A percentile compares a stretch with the other conserved stretches of the same genome.
These are phyloP conservation scores for Zoanthus sansibaricus DNA, from an alignment of 92 coral and sea anemone genomes.

Conservation along the genomic window DNA sequence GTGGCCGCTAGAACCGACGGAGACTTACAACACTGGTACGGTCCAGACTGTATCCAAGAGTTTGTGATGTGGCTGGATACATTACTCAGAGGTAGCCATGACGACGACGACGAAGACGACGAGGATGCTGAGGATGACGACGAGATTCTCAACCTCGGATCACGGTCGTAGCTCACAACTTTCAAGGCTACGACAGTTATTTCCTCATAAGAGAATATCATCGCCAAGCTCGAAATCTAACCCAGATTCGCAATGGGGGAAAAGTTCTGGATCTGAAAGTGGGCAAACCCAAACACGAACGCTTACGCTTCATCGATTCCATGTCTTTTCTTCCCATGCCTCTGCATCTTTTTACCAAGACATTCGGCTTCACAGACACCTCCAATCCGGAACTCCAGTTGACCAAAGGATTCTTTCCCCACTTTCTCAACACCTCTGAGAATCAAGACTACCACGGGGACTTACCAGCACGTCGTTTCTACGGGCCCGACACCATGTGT, in stretches of 20 bases:
- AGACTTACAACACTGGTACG: background rate
- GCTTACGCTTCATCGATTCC: slow-evolving; percentile 7
- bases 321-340: slow-evolving; percentile 21
- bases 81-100: background rate
- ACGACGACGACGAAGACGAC: background rate
- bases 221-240: background rate
- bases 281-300: background rate
- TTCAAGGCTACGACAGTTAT: slow-evolving; percentile 44
- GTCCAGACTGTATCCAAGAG: background rate
- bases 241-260: slow-evolving; percentile 32
- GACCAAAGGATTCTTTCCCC: slow-evolving; percentile 40
- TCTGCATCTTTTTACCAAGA: slow-evolving; percentile 11
- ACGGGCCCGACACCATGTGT: slow-evolving; percentile 22
- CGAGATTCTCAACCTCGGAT: slow-evolving; percentile 16
- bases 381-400: background rate
- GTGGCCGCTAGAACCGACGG: background rate
- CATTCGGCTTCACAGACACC: slow-evolving; percentile 26
- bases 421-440: slow-evolving; percentile 20
- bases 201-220: no score
- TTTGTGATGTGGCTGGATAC: slow-evolving; percentile 36
- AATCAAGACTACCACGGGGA: slow-evolving; percentile 43
- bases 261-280: background rate
- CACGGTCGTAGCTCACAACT: slow-evolving; percentile 44
- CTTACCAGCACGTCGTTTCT: background rate
- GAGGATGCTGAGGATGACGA: background rate